Evolutionary conservation across 2,888 invertebrate species (phyloP), one percentile per base, ranked within the genome.

Genomic region (Odiellus spinosus): DNA sequence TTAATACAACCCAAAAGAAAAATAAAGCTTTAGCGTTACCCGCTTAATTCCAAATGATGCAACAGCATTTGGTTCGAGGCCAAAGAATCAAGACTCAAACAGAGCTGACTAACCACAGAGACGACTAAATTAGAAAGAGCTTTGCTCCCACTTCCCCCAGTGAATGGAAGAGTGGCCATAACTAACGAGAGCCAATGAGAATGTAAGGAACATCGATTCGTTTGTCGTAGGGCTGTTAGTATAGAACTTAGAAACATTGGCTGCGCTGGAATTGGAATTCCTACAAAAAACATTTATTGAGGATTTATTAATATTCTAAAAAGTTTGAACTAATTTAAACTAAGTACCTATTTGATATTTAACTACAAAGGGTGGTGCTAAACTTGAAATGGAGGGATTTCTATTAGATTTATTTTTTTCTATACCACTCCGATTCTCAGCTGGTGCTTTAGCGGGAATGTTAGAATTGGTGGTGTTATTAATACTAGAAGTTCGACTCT

Each of bases 151-250:
- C 26, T 26, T 26, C 26, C 26, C 36, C 77, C 79, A 63, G 85
- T 77, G 63, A 80, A 85, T 10, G 84, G 86, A 35, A 87, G 67
- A 45, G 83, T 77, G 19, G 80, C 77, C 1, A 82, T 81, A 8
- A 86, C 76, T 64, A 86, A 72, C 51, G 80, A 76, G 32, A 85
- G 75, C 85, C 86, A 87, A 59, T 82, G 80, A 53, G 78, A 77
- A 63, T 87, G 87, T 53, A 83, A 64, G 59, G 79, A 77, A 41
- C 77, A 72, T 66, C 78, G 71, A 50, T 77, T 76, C 48, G 76
- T 74, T 59, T 73, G 67, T 59, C 81, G 78, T 46, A 86, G 66
- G 3, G 85, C 83, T 59, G 77, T 79, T 56, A 83, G 69, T 43
- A 85, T 75, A 21, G 83, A 80, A 17, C 81, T 76, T 26, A 85